These are phyloP conservation scores for Trogon melanurus DNA, from an alignment of 2,113 vertebrate species.

Conservation along the genomic window DNA sequence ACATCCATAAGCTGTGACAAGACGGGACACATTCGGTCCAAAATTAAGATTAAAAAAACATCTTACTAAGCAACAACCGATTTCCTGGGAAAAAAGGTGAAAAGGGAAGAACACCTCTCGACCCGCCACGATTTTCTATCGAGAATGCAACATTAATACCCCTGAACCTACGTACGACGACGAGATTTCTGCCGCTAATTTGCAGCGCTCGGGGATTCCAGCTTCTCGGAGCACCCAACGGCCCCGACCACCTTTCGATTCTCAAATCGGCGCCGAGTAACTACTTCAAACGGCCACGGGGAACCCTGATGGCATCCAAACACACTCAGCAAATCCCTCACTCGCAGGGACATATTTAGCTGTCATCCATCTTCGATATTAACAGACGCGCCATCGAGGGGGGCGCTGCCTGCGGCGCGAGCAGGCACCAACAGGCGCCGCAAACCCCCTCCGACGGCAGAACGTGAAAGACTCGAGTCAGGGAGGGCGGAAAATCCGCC, in stretches of 20 bases:
- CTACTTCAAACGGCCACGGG: background rate
- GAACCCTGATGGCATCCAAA: background rate
- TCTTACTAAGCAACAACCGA: background rate
- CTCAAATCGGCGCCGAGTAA: background rate
- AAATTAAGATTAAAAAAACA: background rate
- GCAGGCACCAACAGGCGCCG: background rate
- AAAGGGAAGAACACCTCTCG: background rate
- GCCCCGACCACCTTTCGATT: background rate
- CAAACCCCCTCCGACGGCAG: background rate
- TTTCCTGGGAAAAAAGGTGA: background rate
- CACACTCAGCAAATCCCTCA: background rate
- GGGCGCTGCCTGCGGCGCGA: rapidly evolving
- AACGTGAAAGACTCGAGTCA: background rate
- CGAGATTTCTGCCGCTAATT: background rate
- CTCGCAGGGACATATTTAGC: conserved; percentile 16
- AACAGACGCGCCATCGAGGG: background rate
- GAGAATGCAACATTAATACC: background rate
- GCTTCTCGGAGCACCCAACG: rapidly evolving
- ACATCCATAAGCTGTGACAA: background rate
- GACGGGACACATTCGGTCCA: background rate
- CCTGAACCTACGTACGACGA: rapidly evolving
- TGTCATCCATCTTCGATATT: conserved; percentile 31
- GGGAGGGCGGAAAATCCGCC: background rate
- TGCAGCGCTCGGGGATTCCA: background rate
- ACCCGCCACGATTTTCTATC: rapidly evolving